Base-by-base conservation (phyloP, 2,113 vertebrate genomes). In the Neotoma lepida region DNA sequence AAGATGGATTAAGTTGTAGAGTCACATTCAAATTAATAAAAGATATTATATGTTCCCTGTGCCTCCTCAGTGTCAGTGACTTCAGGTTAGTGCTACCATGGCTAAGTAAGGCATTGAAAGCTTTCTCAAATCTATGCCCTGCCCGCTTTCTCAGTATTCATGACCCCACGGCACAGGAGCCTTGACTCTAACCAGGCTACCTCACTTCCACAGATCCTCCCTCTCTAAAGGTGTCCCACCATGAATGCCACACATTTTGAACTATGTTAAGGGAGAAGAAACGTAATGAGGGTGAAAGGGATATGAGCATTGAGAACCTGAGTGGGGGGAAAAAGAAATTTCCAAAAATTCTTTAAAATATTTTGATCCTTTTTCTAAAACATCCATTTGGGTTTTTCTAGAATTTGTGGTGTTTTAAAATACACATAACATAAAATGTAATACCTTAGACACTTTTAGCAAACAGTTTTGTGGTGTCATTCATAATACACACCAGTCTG, bases 341-440 rank as follows among this genome's bases (percentile, higher is more conserved):
- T 88, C 51, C 56, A 92, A 63, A 87, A 82, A 39, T 74, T 91
- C n/a, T 58, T 90, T 35, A 71, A 93, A 94, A 88, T 41, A 49
- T 54, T 82, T 61, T 56, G 61, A 46, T 24, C 2, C 2, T 80
- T 92, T 82, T 41, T 12, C 85, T 73, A 86, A 94, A 88, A 84
- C 35, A 35, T 1, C 1, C 28, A 17, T 70, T 28, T 77, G 28
- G 0, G 17, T 35, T 87, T 87, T 78, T 63, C 35, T 4, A 46
- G 12, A 73, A 41, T 28, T 61, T 86, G 24, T 41, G 63, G 12
- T 61, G 26, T 78, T 9, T n/a, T 85, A 39, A 63, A 86, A 33
- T 70, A 61, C 0, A 71, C 5, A 39, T 77, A 41, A 64, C 13
- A 74, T 64, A 64, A 76, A 76, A 51, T 92, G 17, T 66, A 86